Evolutionary conservation across 2,113 vertebrate species (phyloP).

Genomic region (Xiphophorus maculatus): DNA sequence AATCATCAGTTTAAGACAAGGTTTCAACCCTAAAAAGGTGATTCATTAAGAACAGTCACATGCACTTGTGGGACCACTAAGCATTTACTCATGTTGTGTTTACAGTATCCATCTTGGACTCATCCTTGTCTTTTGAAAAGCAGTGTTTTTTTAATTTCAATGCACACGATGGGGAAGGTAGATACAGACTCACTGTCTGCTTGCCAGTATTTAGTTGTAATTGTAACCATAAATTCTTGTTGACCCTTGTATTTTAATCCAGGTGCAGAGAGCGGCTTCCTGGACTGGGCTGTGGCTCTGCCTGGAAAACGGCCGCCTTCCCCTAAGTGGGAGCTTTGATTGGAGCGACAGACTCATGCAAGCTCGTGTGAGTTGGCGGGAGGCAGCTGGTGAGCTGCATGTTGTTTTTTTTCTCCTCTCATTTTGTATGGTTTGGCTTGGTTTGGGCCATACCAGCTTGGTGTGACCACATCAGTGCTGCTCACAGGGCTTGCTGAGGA

Average conservation of each 20-base stretch:
- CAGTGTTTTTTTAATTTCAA: conserved; percentile 22
- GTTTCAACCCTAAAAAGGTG: conserved; percentile 20
- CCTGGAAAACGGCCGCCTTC: conserved; percentile 64
- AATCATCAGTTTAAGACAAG: conserved; percentile 23
- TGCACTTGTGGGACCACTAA: conserved; percentile 39
- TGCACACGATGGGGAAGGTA: conserved; percentile 3
- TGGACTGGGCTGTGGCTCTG: conserved; percentile 55
- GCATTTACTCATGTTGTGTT: conserved; percentile 61
- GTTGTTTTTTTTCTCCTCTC: conserved; percentile 61
- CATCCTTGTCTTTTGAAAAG: conserved; percentile 43
- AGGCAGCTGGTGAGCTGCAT: conserved; percentile 60
- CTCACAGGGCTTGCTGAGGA: conserved; percentile 47
- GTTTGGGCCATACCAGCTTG: conserved; percentile 53
- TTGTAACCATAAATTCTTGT: conserved; percentile 25
- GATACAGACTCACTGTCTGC: conserved; percentile 13
- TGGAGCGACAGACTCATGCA: conserved; percentile 37
- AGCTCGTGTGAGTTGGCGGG: conserved; percentile 49
- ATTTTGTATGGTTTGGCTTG: conserved; percentile 47
- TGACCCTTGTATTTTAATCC: conserved; percentile 31
- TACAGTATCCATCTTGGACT: conserved; percentile 47
- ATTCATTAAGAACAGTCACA: conserved; percentile 55
- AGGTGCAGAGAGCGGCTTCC: conserved; percentile 66
- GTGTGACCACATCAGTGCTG: conserved; percentile 72
- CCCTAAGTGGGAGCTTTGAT: conserved; percentile 61
- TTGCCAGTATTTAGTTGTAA: conserved; percentile 15